Base-by-base conservation (phyloP, 2,888 invertebrate genomes). In the Eristalis tenax region DNA sequence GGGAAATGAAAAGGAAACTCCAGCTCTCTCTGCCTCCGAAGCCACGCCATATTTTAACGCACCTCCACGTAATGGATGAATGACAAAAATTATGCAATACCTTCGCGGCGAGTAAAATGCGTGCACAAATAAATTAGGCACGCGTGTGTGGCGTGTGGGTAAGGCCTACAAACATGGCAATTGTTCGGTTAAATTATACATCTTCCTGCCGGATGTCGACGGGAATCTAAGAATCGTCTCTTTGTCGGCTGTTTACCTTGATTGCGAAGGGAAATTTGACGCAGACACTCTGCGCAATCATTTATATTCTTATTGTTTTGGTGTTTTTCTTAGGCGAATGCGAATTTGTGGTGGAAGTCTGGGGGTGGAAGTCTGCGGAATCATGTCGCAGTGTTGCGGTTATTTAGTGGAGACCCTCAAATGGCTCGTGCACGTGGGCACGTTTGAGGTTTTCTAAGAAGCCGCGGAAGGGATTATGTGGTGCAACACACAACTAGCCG, bases 1-100 rank as follows among this genome's bases (percentile, higher is more conserved):
- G 56, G 28, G 69, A 84, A 75, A 83, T 79, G 63, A 64, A 74
- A 70, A 64, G 63, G 50, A 78, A 83, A 50, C 8, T 43, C 61
- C 32, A 50, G 18, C 18, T 18, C 13, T 11, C 11, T 6, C 13
- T 22, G 10, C 32, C 35, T 23, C 32, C 64, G 40, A 15, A 15
- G 15, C 43, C 6, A 5, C n/a, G 4, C 50, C 50, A 18, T 18
- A n/a, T 8, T 68, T 64, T 63, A 18, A 63, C 11, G 61, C 38
- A 23, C 15, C 26, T 40, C 63, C 57, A 75, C 68, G 83, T 70
- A 23, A 63, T 59, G 66, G 32, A 78, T 79, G 57, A 78, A 74
- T 74, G 69, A 78, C 35, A 65, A 74, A 78, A 79, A 74, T 78
- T 83, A 74, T 79, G 69, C 66, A 68, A 78, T 57, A 43, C 71